A percentile compares a stretch with the other conserved stretches of the same genome.
Conservation (phyloP, 2,888 invertebrate genomes). For the Temnothorax ravouxi region DNA sequence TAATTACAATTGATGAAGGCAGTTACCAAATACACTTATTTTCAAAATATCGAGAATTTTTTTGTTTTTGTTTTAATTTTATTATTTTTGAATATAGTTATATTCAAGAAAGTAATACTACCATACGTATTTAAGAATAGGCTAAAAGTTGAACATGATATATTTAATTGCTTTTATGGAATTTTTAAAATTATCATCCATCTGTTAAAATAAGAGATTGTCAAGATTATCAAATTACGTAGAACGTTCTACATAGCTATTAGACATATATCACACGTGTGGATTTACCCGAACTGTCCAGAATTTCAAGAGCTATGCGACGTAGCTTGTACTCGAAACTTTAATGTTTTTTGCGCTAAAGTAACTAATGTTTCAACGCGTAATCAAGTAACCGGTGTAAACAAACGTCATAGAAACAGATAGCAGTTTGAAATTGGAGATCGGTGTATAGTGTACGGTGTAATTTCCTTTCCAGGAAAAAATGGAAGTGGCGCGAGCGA, state of each 20-base stretch:
- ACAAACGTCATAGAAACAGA: not conserved
- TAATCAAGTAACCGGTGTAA: conserved; percentile 1
- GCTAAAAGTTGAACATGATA: not conserved
- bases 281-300: not conserved
- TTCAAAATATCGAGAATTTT: not conserved
- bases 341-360: not conserved
- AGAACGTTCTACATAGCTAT: not conserved
- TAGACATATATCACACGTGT: not conserved
- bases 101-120: too few relatives aligned
- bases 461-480: conserved; percentile 90
- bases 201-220: not conserved
- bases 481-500: conserved; percentile 98
- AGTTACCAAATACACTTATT: not conserved
- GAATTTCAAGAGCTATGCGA: not conserved
- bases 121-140: not conserved
- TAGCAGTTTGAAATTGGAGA: conserved; percentile 19
- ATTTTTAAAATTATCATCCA: not conserved
- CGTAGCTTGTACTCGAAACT: not conserved
- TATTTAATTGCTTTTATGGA: not conserved
- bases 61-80: not conserved
- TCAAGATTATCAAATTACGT: not conserved
- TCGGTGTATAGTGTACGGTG: not conserved
- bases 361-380: not conserved
- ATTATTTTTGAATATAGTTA: not conserved
- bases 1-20: not conserved